phyloP scores from a whole-genome alignment of 1,140 invertebrate species.

The Periplaneta americana region DNA sequence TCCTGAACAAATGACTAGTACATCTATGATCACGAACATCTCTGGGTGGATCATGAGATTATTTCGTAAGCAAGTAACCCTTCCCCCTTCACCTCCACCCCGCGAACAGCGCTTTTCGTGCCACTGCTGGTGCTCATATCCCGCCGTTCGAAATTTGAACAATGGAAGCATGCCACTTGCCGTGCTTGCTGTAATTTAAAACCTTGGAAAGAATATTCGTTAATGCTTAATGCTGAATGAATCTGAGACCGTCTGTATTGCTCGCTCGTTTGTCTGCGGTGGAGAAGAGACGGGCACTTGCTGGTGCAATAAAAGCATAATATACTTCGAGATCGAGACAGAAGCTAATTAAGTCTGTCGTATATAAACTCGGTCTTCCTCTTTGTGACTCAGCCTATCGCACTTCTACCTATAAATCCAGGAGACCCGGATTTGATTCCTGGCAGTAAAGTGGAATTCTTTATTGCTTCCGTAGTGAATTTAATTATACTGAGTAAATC shows the following conservation, averaged over 20 bases:
- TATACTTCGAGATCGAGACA: too few relatives aligned
- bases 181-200: background rate
- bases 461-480: too few relatives aligned
- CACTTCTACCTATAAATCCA: too few relatives aligned
- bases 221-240: background rate
- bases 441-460: too few relatives aligned
- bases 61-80: background rate
- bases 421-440: too few relatives aligned
- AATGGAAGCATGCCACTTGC: background rate
- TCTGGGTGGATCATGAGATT: background rate
- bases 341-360: too few relatives aligned
- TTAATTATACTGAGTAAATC: too few relatives aligned
- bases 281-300: background rate
- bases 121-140: background rate
- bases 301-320: too few relatives aligned
- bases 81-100: background rate
- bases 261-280: background rate
- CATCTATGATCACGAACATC: background rate
- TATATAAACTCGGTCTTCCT: too few relatives aligned
- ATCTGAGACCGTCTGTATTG: background rate
- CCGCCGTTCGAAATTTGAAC: background rate
- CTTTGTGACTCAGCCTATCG: too few relatives aligned
- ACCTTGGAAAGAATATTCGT: background rate
- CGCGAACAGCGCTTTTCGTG: background rate
- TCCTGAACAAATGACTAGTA: background rate